Evolutionary conservation across 2,113 vertebrate genomes (phyloP).

Genomic region (Turnix velox): DNA sequence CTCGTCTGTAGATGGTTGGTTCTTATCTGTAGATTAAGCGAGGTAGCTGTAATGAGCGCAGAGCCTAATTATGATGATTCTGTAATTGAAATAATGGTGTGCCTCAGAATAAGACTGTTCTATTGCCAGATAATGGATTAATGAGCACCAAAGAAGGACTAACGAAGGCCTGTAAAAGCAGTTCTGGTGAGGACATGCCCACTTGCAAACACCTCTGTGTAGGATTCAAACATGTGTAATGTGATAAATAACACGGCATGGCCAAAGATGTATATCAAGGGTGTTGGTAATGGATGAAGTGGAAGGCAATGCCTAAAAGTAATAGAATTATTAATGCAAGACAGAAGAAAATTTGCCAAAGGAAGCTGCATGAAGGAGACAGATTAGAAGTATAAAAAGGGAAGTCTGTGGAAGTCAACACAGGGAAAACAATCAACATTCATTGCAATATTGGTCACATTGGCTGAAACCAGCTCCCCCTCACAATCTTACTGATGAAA

Average conservation of each 20-base stretch:
- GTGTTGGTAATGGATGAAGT: background rate
- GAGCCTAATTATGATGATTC: constrained; percentile 37
- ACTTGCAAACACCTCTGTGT: background rate
- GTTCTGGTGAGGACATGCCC: background rate
- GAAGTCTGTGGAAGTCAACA: constrained; percentile 15
- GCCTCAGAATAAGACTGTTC: background rate
- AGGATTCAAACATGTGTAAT: background rate
- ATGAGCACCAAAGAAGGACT: background rate
- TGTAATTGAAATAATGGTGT: constrained; percentile 35
- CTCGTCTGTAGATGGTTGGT: too few species aligned
- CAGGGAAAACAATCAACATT: background rate
- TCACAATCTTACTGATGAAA: background rate
- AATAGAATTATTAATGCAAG: background rate
- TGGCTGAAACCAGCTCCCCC: background rate
- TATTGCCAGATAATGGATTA: background rate
- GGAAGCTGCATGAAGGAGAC: background rate
- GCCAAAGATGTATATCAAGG: background rate
- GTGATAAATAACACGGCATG: background rate
- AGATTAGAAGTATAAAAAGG: constrained; percentile 16
- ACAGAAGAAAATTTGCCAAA: background rate
- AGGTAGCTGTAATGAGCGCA: constrained; percentile 31
- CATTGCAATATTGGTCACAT: background rate
- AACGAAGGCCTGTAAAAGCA: background rate
- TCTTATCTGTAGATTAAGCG: background rate
- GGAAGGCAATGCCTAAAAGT: background rate